These are phyloP conservation scores for Ericerus pela DNA, from an alignment of 1,140 invertebrate genomes.

Conservation along the genomic window DNA sequence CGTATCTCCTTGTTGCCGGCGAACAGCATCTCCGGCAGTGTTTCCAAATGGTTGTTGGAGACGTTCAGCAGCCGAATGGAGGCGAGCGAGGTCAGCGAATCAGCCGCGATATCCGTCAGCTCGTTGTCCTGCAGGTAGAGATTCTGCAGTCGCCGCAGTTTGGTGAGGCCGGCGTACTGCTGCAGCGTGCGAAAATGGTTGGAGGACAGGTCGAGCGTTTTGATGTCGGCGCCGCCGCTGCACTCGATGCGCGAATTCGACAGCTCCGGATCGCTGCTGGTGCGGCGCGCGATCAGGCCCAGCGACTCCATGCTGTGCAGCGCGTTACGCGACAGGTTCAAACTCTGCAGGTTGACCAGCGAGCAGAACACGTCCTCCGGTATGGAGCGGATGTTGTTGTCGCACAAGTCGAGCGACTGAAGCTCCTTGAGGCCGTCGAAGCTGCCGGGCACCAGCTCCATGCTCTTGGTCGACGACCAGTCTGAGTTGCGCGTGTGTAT, in stretches of 20 bases:
- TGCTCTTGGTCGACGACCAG: slow-evolving; percentile 52
- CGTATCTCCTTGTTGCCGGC: slow-evolving; percentile 54
- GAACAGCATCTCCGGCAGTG: slow-evolving; percentile 61
- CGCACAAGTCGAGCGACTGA: slow-evolving; percentile 57
- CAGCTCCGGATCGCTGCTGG: slow-evolving; percentile 29
- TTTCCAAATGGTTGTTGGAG: slow-evolving; percentile 62
- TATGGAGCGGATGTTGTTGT: slow-evolving; percentile 64
- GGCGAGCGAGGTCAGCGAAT: slow-evolving; percentile 55
- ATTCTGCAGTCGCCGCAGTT: slow-evolving; percentile 54
- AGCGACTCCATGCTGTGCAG: slow-evolving; percentile 55
- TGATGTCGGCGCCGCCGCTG: slow-evolving; percentile 42
- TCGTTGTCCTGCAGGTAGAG: slow-evolving; percentile 67
- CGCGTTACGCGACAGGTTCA: slow-evolving; percentile 70
- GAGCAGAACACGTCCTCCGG: slow-evolving; percentile 59
- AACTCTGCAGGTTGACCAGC: slow-evolving; percentile 55
- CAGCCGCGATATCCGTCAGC: slow-evolving; percentile 59
- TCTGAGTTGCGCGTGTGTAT: slow-evolving; percentile 60
- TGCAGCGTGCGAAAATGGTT: slow-evolving; percentile 56
- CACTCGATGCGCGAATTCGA: slow-evolving; percentile 20
- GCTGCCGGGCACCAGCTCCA: slow-evolving; percentile 50
- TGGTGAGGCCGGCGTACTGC: slow-evolving; percentile 52
- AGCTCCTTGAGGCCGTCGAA: slow-evolving; percentile 58
- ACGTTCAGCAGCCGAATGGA: slow-evolving; percentile 65
- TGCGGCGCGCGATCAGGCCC: slow-evolving; percentile 40
- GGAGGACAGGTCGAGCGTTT: slow-evolving; percentile 57